Evolutionary conservation across 1,140 invertebrate genomes (phyloP), one percentile per base, ranked within the genome.

Genomic region (Dryas iulia): DNA sequence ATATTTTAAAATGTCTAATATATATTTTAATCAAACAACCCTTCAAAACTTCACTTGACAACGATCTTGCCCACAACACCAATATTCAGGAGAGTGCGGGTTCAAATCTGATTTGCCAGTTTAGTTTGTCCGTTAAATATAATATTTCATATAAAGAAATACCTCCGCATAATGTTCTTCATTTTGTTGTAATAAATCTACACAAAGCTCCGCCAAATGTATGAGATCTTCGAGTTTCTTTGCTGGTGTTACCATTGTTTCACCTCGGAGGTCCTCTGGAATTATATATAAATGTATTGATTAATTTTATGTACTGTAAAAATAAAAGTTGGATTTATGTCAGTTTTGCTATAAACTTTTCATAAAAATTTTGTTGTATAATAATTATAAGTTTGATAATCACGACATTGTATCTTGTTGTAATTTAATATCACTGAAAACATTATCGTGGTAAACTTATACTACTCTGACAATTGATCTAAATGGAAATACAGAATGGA

Each of bases 151-250:
- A 56, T 33, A 30, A 28, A 30, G 39, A 53, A 60, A 94, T 95
- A 99, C 99, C 97, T 99, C 98, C 71, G 98, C 98, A 93, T 99
- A 99, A 92, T 99, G 98, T 91, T 99, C 99, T 93, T 99, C 98
- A 87, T 99, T 99, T 92, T 99, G 99, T 89, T 99, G 98, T 52
- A 99, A 92, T 10, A 99, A 94, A 91, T 99, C 99, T 35, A 99
- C 98, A 92, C 99, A 99, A 8, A 99, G 94, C 87, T 99, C 98
- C 12, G 98, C 98, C 58, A 99, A 94, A 86, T 98, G 98, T 82
- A 99, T 98, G 14, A 99, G 94, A 90, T 99, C 98, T 87, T 99
- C 98, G 12, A 99, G 93, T 87, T 98, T 98, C 91, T 97, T 97
- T 39, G 95, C 95, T 2, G 97, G 95, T 54, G 96, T 94, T 39